Percentiles rank a stretch among this genome's conserved stretches.
These are phyloP conservation scores for Phyllotis vaccarum DNA, from an alignment of 2,797 vertebrate species.

Conservation along the genomic window DNA sequence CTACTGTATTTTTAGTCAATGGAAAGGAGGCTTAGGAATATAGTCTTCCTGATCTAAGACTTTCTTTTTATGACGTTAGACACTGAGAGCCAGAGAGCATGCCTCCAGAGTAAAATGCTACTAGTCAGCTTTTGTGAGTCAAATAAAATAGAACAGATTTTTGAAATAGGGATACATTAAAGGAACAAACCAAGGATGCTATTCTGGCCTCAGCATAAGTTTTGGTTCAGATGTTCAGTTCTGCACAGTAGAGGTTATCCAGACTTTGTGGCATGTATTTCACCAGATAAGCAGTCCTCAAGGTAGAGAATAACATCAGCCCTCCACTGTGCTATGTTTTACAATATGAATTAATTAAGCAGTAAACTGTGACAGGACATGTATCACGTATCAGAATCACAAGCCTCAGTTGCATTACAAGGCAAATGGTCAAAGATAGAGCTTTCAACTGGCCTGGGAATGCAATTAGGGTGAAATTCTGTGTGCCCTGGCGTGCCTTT, in stretches of 20 bases:
- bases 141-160: constrained; percentile 51
- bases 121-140: constrained; percentile 32
- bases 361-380: constrained; percentile 72
- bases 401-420: constrained; percentile 73
- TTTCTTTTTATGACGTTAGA: constrained; percentile 55
- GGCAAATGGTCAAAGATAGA: constrained; percentile 72
- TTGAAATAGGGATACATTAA: constrained; percentile 19
- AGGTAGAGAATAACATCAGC: constrained; percentile 42
- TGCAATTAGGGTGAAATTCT: constrained; percentile 73
- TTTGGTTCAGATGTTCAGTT: constrained; percentile 13
- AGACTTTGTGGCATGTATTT: constrained; percentile 36
- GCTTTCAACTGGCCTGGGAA: constrained; percentile 78
- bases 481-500: constrained; percentile 73
- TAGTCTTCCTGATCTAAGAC: not conserved
- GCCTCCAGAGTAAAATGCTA: constrained; percentile 7
- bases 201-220: constrained; percentile 21
- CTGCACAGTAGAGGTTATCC: accelerated
- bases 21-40: constrained; percentile 7
- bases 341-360: constrained; percentile 81
- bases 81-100: not conserved
- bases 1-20: not conserved
- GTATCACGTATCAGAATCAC: constrained; percentile 79
- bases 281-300: not conserved
- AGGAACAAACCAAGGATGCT: not conserved
- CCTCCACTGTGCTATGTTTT: constrained; percentile 61